Evolutionary conservation across 2,797 vertebrate genomes (phyloP).

Genomic region (Botia almorhae): DNA sequence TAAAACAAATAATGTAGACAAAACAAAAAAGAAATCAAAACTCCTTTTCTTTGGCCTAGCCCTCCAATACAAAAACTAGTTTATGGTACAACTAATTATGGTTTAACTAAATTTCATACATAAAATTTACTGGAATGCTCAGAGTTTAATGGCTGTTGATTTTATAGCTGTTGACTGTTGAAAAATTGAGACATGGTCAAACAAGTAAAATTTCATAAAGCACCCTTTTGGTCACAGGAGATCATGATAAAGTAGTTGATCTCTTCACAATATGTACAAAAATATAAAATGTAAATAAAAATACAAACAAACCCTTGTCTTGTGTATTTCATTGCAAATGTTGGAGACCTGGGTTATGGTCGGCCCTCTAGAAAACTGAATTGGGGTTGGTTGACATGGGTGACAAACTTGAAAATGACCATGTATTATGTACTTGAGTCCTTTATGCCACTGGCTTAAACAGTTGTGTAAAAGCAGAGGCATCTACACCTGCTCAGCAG

Average conservation of each 20-base stretch:
- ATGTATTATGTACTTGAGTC: conserved; percentile 76
- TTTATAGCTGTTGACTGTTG: conserved; percentile 76
- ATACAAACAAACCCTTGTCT: conserved; percentile 96
- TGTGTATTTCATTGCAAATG: conserved; percentile 85
- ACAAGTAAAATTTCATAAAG: conserved; percentile 87
- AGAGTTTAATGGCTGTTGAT: conserved; percentile 79
- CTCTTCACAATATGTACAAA: conserved; percentile 99
- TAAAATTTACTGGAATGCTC: conserved; percentile 95
- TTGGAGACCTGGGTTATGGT: conserved; percentile 73
- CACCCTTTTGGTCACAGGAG: conserved; percentile 89
- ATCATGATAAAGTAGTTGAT: conserved; percentile 83
- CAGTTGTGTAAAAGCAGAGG: conserved; percentile 74
- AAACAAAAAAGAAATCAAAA: conserved; percentile 72
- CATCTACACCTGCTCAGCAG: conserved; percentile 76
- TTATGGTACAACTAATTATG: conserved; percentile 80
- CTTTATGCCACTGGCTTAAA: conserved; percentile 71
- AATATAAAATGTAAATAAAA: conserved; percentile 99
- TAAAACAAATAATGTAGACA: conserved; percentile 90
- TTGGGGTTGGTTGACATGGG: conserved; percentile 59
- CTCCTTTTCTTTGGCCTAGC: conserved; percentile 89
- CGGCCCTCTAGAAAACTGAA: conserved; percentile 74
- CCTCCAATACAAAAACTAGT: conserved; percentile 87
- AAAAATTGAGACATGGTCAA: conserved; percentile 90
- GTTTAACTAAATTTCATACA: conserved; percentile 95
- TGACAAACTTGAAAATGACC: conserved; percentile 86